Base-by-base conservation (phyloP, 2,888 invertebrate species). In the Tachystola acroxantha region DNA sequence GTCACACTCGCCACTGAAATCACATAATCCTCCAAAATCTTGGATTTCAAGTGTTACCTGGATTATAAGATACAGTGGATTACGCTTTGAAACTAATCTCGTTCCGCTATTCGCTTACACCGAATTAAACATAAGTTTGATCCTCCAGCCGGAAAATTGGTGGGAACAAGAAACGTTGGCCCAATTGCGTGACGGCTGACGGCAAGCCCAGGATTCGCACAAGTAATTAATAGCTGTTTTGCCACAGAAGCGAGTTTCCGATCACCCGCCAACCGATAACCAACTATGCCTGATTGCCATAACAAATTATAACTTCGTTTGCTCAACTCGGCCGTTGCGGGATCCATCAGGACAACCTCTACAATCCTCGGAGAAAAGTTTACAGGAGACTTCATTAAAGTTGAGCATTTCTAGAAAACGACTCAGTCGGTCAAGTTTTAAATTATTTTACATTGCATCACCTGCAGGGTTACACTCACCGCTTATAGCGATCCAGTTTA, bases 111-210 rank as follows among this genome's bases (percentile, higher is more conserved):
- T 13, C 11, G 11, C 22, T 37, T 25, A 33, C 13, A 25, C 30
- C 31, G 20, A 24, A 10, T 26, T n/a, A 20, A 46, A 42, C 56
- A 53, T 59, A 61, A 69, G 65, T 75, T 71, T 69, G 71, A 71
- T 68, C 67, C 66, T 71, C 70, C 64, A 64, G 66, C 68, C 75
- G 80, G 64, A 69, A 79, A 80, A 78, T 80, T 73, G 68, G 52
- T 55, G 53, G 53, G 52, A 56, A 53, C 59, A 61, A 64, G 68
- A 64, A 71, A 67, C 65, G 64, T 61, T 67, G 66, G 72, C 65
- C 69, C 51, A 48, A 43, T 42, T 43, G 41, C 39, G 37, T 42
- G 45, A 42, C 42, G 27, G 11, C 27, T 37, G 39, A 28, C 42
- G 27, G 38, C 33, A 10, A n/a, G 37, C 48, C 32, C 39, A 39